Evolutionary conservation across 2,888 invertebrate species (phyloP).

Genomic region (Cartodere bifasciata): DNA sequence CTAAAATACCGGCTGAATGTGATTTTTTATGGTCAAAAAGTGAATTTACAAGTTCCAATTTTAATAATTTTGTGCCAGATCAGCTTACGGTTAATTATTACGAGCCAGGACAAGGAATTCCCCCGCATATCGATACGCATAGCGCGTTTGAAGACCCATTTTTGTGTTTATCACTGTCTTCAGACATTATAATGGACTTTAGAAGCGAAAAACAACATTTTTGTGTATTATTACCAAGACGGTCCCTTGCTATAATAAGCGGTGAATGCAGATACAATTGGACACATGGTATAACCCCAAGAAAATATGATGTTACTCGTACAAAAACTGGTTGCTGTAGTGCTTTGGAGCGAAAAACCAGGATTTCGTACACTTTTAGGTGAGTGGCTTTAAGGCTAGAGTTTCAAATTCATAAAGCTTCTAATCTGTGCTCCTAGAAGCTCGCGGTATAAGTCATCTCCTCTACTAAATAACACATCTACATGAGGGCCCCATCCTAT

Average conservation of each 20-base stretch:
- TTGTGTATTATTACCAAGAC: slow-evolving; percentile 51
- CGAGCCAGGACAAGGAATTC: slow-evolving; percentile 83
- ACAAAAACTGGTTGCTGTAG: slow-evolving; percentile 41
- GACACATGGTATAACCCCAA: slow-evolving; percentile 79
- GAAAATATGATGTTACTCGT: slow-evolving; percentile 63
- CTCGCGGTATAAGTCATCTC: too few relatives aligned
- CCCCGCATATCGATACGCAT: slow-evolving; percentile 90
- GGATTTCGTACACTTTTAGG: slow-evolving; percentile 83
- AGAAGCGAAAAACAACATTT: slow-evolving; percentile 46
- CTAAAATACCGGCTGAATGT: slow-evolving; percentile 60
- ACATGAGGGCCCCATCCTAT: too few relatives aligned
- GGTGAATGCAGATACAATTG: slow-evolving; percentile 61
- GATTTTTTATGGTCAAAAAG: slow-evolving; percentile 49
- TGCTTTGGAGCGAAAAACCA: slow-evolving; percentile 37
- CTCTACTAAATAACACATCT: too few relatives aligned
- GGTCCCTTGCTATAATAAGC: slow-evolving; percentile 70
- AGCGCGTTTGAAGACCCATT: slow-evolving; percentile 86
- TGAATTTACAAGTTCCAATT: slow-evolving; percentile 27
- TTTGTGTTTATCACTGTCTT: slow-evolving; percentile 72
- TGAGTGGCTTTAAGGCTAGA: too few relatives aligned
- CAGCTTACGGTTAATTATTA: slow-evolving; percentile 81
- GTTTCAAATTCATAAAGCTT: too few relatives aligned
- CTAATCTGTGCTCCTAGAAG: too few relatives aligned
- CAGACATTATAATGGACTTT: slow-evolving; percentile 83
- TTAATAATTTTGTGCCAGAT: slow-evolving; percentile 47